These are phyloP conservation scores for Sciaenops ocellatus DNA, from an alignment of 2,797 vertebrate genomes.

Conservation along the genomic window DNA sequence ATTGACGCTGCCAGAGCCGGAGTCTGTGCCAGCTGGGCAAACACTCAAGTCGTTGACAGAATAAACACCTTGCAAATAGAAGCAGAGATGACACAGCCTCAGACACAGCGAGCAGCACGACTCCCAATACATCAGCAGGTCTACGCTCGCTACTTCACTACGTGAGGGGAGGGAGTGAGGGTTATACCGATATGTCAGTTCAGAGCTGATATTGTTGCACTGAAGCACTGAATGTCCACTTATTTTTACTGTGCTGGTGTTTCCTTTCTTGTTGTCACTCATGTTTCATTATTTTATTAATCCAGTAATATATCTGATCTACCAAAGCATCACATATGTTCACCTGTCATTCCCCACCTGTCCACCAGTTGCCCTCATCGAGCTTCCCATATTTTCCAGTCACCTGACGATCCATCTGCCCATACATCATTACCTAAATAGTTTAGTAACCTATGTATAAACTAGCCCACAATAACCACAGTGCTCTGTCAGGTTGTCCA, in stretches of 20 bases:
- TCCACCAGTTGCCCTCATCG: neutral
- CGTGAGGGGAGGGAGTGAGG: neutral
- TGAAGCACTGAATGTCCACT: neutral
- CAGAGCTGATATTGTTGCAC: neutral
- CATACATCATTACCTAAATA: neutral
- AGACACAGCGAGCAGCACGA: slow-evolving; percentile 47
- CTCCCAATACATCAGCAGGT: slow-evolving; percentile 56
- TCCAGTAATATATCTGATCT: neutral
- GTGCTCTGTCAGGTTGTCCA: neutral
- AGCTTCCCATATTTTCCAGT: neutral
- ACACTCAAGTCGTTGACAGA: slow-evolving; percentile 82
- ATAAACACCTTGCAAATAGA: slow-evolving; percentile 83
- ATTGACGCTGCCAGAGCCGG: slow-evolving; percentile 72
- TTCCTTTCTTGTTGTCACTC: neutral
- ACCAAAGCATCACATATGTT: neutral
- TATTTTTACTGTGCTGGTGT: neutral
- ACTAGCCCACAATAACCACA: neutral
- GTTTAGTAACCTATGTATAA: neutral
- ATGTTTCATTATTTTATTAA: neutral
- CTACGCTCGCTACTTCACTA: neutral
- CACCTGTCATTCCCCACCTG: neutral
- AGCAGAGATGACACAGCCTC: slow-evolving; percentile 71
- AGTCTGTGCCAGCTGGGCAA: slow-evolving; percentile 80
- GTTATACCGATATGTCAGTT: neutral
- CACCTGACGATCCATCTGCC: neutral